Base-by-base conservation (phyloP, 2,888 invertebrate species). In the Drosophila meridiana region DNA sequence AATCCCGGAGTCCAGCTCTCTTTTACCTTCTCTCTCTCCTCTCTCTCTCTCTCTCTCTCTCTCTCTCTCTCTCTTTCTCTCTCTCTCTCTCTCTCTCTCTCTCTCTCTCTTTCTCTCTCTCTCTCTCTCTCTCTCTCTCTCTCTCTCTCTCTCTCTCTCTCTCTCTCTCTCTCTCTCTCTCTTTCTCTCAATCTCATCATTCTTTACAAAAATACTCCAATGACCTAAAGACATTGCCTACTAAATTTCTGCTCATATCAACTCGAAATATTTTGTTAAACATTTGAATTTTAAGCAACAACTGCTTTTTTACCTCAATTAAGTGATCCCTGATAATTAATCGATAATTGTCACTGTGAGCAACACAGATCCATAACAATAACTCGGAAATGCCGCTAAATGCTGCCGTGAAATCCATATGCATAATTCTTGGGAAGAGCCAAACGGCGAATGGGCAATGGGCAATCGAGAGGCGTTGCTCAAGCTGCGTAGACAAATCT, bases 401-500 rank as follows among this genome's bases (percentile, higher is more conserved):
- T 42, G n/a, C 40, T 42, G 26, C 4, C 20, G 20, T 9, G 34
- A 32, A 45, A 45, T 69, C 28, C 43, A n/a, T 58, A 26, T 30
- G 9, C 57, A 70, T 47, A 43, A 34, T 57, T 61, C 43, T 11
- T 2, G n/a, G 14, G 55, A 69, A 62, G 34, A 9, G 28, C 28
- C 45, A 28, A 43, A 38, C 53, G n/a, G 42, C 34, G 38, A 57
- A 42, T 42, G 34, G 8, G 20, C 20, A 20, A 45, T 48, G 50
- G 56, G 30, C 58, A 36, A 28, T 60, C n/a, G 40, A 28, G 3
- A 66, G 55, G 50, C 43, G 60, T 59, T 48, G 59, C 53, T 38
- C 48, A 34, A 53, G 34, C 42, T 76, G 65, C 65, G 76, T 76
- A 59, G 52, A 58, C 60, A 67, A 72, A 72, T 73, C 50, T 55